phyloP scores from a whole-genome alignment of 1,140 invertebrate species.

The Zaprionus vittiger region DNA sequence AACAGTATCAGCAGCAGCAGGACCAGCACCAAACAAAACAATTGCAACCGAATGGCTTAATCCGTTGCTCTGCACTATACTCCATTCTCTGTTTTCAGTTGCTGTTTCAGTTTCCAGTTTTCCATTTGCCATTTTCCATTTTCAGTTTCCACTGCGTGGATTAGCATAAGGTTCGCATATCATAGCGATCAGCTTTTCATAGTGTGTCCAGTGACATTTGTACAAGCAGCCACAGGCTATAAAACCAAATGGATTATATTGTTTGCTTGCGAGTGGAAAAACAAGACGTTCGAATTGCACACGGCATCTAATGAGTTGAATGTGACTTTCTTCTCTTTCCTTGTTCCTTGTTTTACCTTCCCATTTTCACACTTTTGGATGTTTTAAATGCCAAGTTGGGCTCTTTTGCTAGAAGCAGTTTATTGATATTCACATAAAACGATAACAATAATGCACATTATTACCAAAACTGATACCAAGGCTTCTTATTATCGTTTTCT shows the following conservation, averaged over 20 bases:
- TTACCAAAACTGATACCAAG: too few relatives aligned
- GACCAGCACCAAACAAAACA: conserved; percentile 47
- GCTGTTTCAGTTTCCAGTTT: conserved; percentile 43
- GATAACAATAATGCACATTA: too few relatives aligned
- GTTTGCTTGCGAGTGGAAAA: neutral
- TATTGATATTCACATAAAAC: too few relatives aligned
- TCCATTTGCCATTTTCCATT: conserved; percentile 36
- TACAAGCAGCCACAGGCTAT: conserved; percentile 13
- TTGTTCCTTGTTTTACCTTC: rapidly evolving
- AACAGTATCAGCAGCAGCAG: neutral
- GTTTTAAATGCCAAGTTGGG: too few relatives aligned
- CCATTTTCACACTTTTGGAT: too few relatives aligned
- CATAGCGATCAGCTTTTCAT: conserved; percentile 32
- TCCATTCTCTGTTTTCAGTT: conserved; percentile 41
- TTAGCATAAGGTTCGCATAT: conserved; percentile 47
- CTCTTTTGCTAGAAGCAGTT: too few relatives aligned
- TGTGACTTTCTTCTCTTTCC: too few relatives aligned
- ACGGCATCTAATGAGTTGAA: too few relatives aligned
- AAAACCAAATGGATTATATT: conserved; percentile 24
- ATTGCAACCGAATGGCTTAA: conserved; percentile 70
- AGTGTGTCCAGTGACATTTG: conserved; percentile 14
- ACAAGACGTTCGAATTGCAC: too few relatives aligned
- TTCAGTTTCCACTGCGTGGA: conserved; percentile 38
- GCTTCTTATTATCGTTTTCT: too few relatives aligned
- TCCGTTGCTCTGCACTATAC: conserved; percentile 59